Percentiles rank a stretch among this genome's conserved stretches.
Conservation (phyloP, 1,140 invertebrate species). For the Apis mellifera region DNA sequence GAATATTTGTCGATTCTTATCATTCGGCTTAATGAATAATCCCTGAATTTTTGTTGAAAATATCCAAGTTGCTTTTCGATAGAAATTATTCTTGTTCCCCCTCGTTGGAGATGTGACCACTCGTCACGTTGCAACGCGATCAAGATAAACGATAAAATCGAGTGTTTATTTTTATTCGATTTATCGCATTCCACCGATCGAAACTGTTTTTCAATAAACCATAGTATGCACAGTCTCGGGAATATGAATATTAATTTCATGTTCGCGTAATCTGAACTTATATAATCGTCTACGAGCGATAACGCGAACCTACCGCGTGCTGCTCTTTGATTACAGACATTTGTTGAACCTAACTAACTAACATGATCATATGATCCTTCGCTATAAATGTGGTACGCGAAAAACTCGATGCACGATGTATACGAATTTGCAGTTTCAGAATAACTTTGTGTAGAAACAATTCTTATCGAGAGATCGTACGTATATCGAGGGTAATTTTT, state of each 20-base stretch:
- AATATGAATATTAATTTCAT: conserved; percentile 39
- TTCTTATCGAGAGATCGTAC: no score
- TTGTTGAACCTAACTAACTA: not conserved
- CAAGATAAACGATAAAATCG: not conserved
- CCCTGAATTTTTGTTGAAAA: not conserved
- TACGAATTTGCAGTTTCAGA: no score
- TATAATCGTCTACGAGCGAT: conserved; percentile 36
- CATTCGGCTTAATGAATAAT: not conserved
- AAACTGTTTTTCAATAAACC: not conserved
- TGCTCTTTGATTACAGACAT: conserved; percentile 27
- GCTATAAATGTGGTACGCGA: not conserved
- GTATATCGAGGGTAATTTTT: not conserved
- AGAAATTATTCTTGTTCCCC: no score
- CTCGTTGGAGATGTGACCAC: no score
- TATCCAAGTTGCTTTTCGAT: not conserved
- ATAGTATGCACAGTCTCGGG: no score
- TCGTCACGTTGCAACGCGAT: not conserved
- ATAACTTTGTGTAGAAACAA: not conserved
- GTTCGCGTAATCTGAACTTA: conserved; percentile 38
- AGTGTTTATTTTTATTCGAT: not conserved
- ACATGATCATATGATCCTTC: not conserved
- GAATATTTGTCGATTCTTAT: not conserved
- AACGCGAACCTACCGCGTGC: conserved; percentile 23
- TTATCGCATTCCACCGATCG: not conserved
- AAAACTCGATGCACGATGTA: not conserved